These are phyloP conservation scores for Thinocorus orbignyianus DNA, from an alignment of 2,113 vertebrate species.

Conservation along the genomic window DNA sequence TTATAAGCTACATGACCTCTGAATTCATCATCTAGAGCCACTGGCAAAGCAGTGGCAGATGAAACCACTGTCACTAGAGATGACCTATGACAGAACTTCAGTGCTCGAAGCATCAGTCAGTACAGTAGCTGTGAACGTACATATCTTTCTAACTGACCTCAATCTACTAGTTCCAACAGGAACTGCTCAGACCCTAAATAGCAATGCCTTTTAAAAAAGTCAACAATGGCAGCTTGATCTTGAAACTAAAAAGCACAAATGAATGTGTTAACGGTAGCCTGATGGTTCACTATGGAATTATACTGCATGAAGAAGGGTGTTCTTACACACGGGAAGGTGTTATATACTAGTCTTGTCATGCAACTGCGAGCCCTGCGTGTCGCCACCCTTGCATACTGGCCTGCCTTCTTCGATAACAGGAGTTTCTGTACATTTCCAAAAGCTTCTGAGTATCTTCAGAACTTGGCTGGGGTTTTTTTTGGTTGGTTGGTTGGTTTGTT, in stretches of 20 bases:
- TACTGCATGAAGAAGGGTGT: accelerated
- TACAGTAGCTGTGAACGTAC: background rate
- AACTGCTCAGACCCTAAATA: background rate
- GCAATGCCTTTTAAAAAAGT: background rate
- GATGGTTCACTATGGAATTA: no score
- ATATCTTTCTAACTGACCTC: background rate
- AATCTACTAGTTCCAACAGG: background rate
- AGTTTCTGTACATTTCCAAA: background rate
- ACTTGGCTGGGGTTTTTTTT: background rate
- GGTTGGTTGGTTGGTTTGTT: background rate
- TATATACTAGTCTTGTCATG: no score
- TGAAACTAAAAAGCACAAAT: background rate
- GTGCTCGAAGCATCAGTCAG: background rate
- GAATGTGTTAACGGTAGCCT: background rate
- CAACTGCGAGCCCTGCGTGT: accelerated
- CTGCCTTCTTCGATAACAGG: background rate
- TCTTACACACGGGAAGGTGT: background rate
- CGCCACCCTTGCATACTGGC: accelerated
- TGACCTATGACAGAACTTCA: accelerated
- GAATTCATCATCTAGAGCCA: background rate
- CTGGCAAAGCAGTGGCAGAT: background rate
- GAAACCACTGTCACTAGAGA: background rate
- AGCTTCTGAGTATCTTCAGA: background rate
- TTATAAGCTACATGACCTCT: accelerated
- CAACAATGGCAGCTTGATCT: background rate